Conservation (phyloP, 2,113 vertebrate species). For the Coryphaenoides rupestris region DNA sequence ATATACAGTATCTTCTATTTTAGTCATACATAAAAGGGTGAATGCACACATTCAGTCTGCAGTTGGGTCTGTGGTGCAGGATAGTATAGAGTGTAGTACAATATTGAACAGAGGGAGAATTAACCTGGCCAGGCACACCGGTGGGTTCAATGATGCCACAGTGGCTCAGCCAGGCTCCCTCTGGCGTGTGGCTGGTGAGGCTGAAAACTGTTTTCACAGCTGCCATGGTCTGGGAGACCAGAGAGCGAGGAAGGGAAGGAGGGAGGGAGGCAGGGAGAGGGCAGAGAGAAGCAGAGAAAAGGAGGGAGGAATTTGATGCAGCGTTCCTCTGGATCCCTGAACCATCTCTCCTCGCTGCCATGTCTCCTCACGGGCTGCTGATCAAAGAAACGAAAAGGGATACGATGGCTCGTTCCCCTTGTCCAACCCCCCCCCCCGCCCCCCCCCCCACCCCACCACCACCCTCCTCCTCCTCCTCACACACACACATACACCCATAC, state of each 20-base stretch:
- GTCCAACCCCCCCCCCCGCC: slow-evolving; percentile 42
- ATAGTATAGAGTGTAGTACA: not conserved
- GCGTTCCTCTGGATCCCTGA: slow-evolving; percentile 52
- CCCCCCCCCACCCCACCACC: slow-evolving; percentile 21
- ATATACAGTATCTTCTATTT: not conserved
- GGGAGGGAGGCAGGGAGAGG: slow-evolving; percentile 36
- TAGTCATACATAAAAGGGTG: not conserved
- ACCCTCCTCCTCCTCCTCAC: slow-evolving; percentile 16
- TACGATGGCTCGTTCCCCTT: slow-evolving; percentile 21
- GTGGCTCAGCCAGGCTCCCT: slow-evolving; percentile 29
- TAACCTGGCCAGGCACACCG: slow-evolving; percentile 7
- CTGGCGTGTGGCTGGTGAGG: slow-evolving; percentile 33
- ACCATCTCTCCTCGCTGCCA: slow-evolving; percentile 46
- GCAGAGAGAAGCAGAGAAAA: slow-evolving; percentile 19
- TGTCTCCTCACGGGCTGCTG: slow-evolving; percentile 51
- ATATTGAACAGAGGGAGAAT: not conserved
- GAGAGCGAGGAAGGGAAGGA: slow-evolving; percentile 50
- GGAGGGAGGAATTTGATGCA: slow-evolving; percentile 56
- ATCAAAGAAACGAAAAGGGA: slow-evolving; percentile 58
- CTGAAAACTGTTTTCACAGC: slow-evolving; percentile 59
- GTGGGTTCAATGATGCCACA: slow-evolving; percentile 28
- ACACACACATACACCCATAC: no score
- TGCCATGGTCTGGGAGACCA: slow-evolving; percentile 47
- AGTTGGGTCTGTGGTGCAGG: no score
- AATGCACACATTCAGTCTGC: not conserved